These are phyloP conservation scores for Amia ocellicauda DNA, from an alignment of 2,113 vertebrate genomes.

Conservation along the genomic window DNA sequence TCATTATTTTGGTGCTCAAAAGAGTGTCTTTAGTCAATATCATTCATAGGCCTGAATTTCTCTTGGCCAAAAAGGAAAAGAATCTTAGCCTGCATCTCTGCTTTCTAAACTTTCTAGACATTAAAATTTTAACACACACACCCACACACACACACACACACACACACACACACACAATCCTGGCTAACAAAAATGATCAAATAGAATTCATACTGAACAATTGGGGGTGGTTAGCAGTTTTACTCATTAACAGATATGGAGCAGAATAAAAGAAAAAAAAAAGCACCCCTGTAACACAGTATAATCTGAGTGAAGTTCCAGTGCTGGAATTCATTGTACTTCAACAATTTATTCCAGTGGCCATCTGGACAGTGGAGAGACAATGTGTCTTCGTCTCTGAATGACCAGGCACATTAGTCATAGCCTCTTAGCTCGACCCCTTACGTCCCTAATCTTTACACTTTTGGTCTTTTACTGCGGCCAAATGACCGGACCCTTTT, in stretches of 20 bases:
- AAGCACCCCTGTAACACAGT: no score
- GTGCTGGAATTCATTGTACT: slow-evolving; percentile 61
- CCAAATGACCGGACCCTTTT: slow-evolving; percentile 54
- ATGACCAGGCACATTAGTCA: slow-evolving; percentile 80
- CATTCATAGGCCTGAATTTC: no score
- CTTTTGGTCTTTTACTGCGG: slow-evolving; percentile 54
- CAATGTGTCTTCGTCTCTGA: slow-evolving; percentile 66
- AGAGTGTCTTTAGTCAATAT: no score
- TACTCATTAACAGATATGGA: slow-evolving; percentile 49
- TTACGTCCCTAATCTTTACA: slow-evolving; percentile 63
- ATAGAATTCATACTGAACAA: slow-evolving; percentile 2
- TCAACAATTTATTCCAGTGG: slow-evolving; percentile 73
- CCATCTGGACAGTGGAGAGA: slow-evolving; percentile 71
- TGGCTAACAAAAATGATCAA: background rate
- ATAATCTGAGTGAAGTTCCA: slow-evolving; percentile 42
- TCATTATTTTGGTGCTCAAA: no score
- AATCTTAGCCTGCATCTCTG: no score
- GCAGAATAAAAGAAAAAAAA: slow-evolving; percentile 39
- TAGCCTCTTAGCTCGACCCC: slow-evolving; percentile 73
- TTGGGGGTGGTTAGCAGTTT: slow-evolving; percentile 34
- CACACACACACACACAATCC: no score
- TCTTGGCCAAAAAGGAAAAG: no score
- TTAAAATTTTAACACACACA: no score
- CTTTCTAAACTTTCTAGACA: no score
- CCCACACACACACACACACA: no score